phyloP scores from a whole-genome alignment of 2,888 invertebrate genomes.

The Hyposoter dolosus region DNA sequence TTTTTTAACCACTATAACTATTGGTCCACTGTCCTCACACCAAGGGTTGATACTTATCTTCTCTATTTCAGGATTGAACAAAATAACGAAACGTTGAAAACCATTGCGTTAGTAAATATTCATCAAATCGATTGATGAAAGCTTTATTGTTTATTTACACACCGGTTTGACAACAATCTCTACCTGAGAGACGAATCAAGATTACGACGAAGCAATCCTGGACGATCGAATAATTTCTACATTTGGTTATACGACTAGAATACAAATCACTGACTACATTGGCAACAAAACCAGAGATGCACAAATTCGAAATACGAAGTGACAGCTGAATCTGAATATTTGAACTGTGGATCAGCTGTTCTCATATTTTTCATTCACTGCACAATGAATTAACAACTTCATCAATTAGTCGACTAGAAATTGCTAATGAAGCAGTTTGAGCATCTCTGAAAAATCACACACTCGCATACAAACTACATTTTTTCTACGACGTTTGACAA shows the following conservation, averaged over 20 bases:
- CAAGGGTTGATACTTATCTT: too few species aligned
- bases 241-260: slow-evolving; percentile 50
- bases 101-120: background rate
- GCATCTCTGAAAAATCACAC: slow-evolving; percentile 1
- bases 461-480: slow-evolving; percentile 7
- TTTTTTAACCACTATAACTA: background rate
- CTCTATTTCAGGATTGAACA: background rate
- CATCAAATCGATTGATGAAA: slow-evolving; percentile 7
- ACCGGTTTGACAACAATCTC: slow-evolving; percentile 1
- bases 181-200: background rate
- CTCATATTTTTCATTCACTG: background rate
- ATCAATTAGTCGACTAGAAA: background rate
- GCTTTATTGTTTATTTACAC: slow-evolving; percentile 3
- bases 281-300: slow-evolving; percentile 6
- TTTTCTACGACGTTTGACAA: background rate
- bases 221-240: background rate
- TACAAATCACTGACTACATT: slow-evolving; percentile 35
- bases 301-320: background rate
- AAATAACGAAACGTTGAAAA: background rate
- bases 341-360: background rate
- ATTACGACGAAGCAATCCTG: background rate
- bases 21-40: too few species aligned
- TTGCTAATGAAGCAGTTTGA: background rate
- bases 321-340: background rate
- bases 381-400: background rate